phyloP scores from a whole-genome alignment of 2,113 vertebrate genomes.

The Bagarius yarrelli region DNA sequence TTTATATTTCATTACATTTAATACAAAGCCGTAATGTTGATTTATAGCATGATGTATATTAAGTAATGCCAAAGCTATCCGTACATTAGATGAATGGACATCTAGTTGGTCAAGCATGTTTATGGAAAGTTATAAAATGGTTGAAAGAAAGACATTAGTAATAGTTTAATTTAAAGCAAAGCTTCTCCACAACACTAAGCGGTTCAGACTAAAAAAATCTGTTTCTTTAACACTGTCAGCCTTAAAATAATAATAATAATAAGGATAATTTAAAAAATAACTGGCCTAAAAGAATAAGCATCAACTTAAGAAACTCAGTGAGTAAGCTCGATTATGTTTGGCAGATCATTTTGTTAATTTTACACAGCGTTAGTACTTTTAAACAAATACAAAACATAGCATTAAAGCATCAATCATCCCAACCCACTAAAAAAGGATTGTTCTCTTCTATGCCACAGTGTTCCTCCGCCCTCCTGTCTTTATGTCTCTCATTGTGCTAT shows the following conservation, averaged over 20 bases:
- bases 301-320: background rate
- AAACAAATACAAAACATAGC: slow-evolving; percentile 35
- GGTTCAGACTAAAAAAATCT: slow-evolving; percentile 14
- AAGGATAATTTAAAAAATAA: background rate
- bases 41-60: slow-evolving; percentile 63
- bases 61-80: slow-evolving; percentile 61
- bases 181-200: slow-evolving; percentile 22
- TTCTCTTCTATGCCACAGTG: slow-evolving; percentile 22
- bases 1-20: slow-evolving; percentile 66
- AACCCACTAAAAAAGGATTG: slow-evolving; percentile 32
- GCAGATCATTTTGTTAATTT: slow-evolving; percentile 29
- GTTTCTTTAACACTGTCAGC: slow-evolving; percentile 37
- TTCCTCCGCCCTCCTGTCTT: slow-evolving; percentile 3
- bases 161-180: slow-evolving; percentile 48
- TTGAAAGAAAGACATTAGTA: slow-evolving; percentile 2
- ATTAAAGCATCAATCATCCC: slow-evolving; percentile 23
- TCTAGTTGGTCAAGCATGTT: slow-evolving; percentile 40
- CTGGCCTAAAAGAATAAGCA: slow-evolving; percentile 28
- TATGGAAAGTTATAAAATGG: slow-evolving; percentile 37
- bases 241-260: background rate
- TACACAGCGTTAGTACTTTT: slow-evolving; percentile 34
- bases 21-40: slow-evolving; percentile 60
- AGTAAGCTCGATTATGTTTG: slow-evolving; percentile 32
- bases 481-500: slow-evolving; percentile 33
- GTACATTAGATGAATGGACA: slow-evolving; percentile 31